Evolutionary conservation across 2,888 invertebrate species (phyloP).

Genomic region (Chrysomela aeneicollis): DNA sequence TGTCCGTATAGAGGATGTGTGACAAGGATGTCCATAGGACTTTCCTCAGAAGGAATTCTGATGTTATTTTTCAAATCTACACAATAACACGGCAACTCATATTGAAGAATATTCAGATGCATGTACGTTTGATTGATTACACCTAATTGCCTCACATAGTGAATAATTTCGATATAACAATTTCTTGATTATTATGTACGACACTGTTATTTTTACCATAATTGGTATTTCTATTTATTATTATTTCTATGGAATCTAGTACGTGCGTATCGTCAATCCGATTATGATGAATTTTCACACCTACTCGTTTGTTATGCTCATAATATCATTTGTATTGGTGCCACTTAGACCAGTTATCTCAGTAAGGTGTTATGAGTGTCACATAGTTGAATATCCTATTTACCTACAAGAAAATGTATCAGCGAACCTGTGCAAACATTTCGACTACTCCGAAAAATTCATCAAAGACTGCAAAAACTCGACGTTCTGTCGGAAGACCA

Average conservation of each 20-base stretch:
- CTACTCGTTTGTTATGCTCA: background rate
- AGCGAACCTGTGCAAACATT: constrained; percentile 36
- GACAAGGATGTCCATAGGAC: too few species aligned
- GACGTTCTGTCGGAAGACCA: constrained; percentile 41
- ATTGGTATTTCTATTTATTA: too few species aligned
- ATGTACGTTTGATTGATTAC: too few species aligned
- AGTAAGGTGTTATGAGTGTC: constrained; percentile 34
- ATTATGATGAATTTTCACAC: background rate
- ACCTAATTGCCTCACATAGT: too few species aligned
- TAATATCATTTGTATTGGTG: background rate
- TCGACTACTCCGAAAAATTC: constrained; percentile 38
- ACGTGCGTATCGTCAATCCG: background rate
- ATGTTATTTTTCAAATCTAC: too few species aligned
- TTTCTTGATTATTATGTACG: too few species aligned
- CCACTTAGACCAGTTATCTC: background rate
- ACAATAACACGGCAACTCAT: too few species aligned
- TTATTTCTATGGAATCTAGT: background rate
- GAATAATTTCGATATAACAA: too few species aligned
- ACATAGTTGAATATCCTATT: constrained; percentile 28
- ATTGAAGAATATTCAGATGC: too few species aligned
- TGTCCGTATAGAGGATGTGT: too few species aligned
- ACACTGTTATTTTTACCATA: too few species aligned
- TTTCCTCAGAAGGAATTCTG: too few species aligned
- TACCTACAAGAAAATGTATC: constrained; percentile 16
- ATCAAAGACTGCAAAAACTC: constrained; percentile 40